A percentile compares a stretch with the other conserved stretches of the same genome.
phyloP scores from a whole-genome alignment of 2,888 invertebrate species.

The Hermaeophaga mercurialis region DNA sequence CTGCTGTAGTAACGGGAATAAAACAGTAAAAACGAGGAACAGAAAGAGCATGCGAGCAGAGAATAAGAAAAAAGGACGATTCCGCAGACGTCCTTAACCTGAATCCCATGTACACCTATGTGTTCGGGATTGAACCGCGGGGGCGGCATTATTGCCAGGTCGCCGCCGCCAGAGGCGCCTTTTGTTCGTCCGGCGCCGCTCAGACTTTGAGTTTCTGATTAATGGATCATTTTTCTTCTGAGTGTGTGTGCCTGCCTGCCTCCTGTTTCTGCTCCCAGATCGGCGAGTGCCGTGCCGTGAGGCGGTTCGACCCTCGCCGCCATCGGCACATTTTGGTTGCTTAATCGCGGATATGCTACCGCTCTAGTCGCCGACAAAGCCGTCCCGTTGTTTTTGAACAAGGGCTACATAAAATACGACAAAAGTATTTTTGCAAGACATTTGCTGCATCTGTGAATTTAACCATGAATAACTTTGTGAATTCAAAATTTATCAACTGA shows the following conservation, averaged over 20 bases:
- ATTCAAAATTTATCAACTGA: no score
- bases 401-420: no score
- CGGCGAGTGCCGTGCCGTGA: constrained; percentile 11
- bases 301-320: constrained; percentile 1
- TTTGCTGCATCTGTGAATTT: no score
- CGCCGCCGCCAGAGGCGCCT: constrained; percentile 28
- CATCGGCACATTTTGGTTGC: constrained; percentile 3
- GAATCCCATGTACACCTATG: constrained; percentile 18
- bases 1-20: no score
- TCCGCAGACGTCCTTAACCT: constrained; percentile 16
- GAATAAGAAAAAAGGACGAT: neutral
- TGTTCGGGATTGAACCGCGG: constrained; percentile 18
- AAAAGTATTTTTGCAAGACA: no score
- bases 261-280: constrained; percentile 32
- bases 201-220: constrained; percentile 80
- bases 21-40: neutral
- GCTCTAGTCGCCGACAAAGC: no score
- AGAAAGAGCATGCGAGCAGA: neutral
- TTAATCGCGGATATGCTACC: neutral
- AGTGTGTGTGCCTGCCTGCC: constrained; percentile 19
- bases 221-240: constrained; percentile 81
- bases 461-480: no score
- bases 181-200: constrained; percentile 65
- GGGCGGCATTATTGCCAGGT: constrained; percentile 25
- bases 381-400: no score